Evolutionary conservation across 2,797 vertebrate species (phyloP), one percentile per base, ranked within the genome.

Genomic region (Hoplostethus atlanticus): DNA sequence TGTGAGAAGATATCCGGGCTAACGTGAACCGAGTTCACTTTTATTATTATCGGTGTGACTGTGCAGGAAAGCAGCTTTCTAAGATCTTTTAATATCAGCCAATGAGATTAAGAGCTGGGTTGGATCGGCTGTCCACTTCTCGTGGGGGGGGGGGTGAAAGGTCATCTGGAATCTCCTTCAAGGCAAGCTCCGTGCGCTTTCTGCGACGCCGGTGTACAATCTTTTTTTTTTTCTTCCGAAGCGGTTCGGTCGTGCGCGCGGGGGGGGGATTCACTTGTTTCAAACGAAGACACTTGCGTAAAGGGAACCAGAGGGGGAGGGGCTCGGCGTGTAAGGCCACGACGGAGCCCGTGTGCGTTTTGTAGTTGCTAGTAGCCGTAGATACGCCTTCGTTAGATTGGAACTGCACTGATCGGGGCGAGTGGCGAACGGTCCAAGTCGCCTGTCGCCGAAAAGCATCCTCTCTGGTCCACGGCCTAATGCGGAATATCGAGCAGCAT

Each of bases 251-350:
- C 59, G 73, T n/a, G n/a, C n/a, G n/a, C n/a, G n/a, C n/a, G 68
- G 58, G 10, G 9, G 60, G 69, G 60, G 69, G 67, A 59, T 77
- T 73, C 67, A 84, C 85, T 64, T 28, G 67, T 72, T 64, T 83
- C 67, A 76, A 88, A 89, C 86, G 28, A 91, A 92, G 90, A 92
- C 90, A 91, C 89, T 90, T 91, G 80, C 76, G 77, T 68, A 83
- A 82, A 71, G 65, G 67, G 72, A 80, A 75, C 44, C 16, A 21
- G 55, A 47, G 30, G 15, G 40, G 21, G 59, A 31, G 74, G 65
- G 75, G 86, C 84, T 86, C 85, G 79, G 80, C 73, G 84, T 57
- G 12, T 81, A 85, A 84, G 87, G 85, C 81, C 74, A 68, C 55
- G 73, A 79, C 68, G 83, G 90, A 92, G 81, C 86, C 82, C 64